Conservation (phyloP, 1,140 invertebrate species). For the Aphelenchoides besseyi region DNA sequence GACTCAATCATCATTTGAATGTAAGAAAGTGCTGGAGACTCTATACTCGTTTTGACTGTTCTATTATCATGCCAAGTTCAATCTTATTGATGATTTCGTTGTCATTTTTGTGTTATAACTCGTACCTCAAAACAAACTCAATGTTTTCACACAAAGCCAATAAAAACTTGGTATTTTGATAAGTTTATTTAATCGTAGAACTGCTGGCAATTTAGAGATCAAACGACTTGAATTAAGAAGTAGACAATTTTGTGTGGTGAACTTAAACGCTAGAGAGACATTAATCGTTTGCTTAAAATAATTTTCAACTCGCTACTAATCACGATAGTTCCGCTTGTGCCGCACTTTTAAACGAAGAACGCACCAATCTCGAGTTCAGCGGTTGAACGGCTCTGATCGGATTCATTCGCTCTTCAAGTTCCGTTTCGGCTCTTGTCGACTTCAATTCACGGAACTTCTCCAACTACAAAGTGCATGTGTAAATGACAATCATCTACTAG, state of each 20-base stretch:
- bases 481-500: not conserved
- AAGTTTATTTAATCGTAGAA: not conserved
- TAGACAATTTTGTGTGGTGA: not conserved
- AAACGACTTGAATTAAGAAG: not conserved
- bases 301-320: too few species aligned
- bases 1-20: constrained; percentile 4
- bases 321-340: constrained; percentile 46
- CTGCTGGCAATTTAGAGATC: not conserved
- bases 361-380: constrained; percentile 36
- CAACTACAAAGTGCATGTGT: constrained; percentile 30
- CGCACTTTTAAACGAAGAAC: constrained; percentile 52
- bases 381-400: constrained; percentile 50
- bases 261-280: too few species aligned
- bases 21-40: not conserved
- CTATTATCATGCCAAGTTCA: not conserved
- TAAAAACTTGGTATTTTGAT: not conserved
- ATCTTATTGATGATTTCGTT: constrained; percentile 4
- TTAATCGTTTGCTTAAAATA: too few species aligned
- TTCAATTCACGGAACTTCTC: constrained; percentile 55
- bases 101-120: not conserved
- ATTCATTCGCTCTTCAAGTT: constrained; percentile 54
- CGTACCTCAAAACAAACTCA: constrained; percentile 17
- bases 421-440: constrained; percentile 53
- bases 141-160: too few species aligned
- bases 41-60: not conserved